Evolutionary conservation across 2,888 invertebrate genomes (phyloP), one percentile per base, ranked within the genome.

Genomic region (Cordylochernes scorpioides): DNA sequence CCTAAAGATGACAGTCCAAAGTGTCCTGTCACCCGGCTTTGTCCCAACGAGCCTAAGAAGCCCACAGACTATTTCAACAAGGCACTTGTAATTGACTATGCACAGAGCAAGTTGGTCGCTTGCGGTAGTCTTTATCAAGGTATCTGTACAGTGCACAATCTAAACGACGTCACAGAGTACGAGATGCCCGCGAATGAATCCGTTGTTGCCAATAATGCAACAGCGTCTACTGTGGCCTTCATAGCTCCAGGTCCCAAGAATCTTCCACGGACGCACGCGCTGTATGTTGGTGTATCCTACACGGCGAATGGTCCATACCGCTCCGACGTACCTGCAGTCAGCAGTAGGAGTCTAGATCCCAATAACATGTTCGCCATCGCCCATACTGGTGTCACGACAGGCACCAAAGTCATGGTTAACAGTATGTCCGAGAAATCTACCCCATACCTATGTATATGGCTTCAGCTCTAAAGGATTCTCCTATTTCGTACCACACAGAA

Each of bases 191-290:
- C 67, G 34, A 40, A 40, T 22, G 82, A 82, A 51, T 75, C 86
- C 7, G 78, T 91, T 29, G 88, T 88, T 30, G 84, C 91, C 17
- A 91, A 91, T 55, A 86, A 86, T 59, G 75, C 71, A 21, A 72
- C 75, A 15, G 82, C 86, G n/a, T 82, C 86, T 24, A 86, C 88
- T 6, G 84, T 91, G 33, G 86, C 84, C 34, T 91, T 88, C 53
- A 86, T 91, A 42, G 88, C 86, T 1, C 82, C 84, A 0, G 88
- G 88, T 3, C 86, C 84, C 10, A 77, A 80, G 6, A 72, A 73
- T 49, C 80, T 80, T 30, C 77, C 80, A 6, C 73, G 75, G 42
- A 68, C 77, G 38, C 21, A 50, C 31, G 55, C 86, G 14, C 73
- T 91, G 68, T 88, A 91, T 55, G 80, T 88, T 30, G 88, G 84